A percentile compares a stretch with the other conserved stretches of the same genome.
Conservation (phyloP, 2,888 invertebrate genomes). For the Trichogramma dendrolimi region DNA sequence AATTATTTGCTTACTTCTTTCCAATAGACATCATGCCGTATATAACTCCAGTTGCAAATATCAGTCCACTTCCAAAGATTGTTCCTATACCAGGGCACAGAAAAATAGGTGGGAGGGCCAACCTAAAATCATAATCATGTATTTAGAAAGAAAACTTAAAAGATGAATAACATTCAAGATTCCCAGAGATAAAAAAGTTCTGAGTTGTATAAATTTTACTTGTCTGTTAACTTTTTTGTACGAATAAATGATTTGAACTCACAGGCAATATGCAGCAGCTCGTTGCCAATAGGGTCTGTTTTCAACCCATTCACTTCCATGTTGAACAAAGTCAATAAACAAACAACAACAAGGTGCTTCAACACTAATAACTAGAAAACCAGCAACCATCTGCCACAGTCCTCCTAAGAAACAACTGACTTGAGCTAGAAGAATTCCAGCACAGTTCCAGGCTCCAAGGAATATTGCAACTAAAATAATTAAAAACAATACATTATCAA, state of each 20-base stretch:
- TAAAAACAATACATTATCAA: slow-evolving; percentile 12
- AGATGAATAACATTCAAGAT: background rate
- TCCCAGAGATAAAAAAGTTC: background rate
- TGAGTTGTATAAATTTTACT: background rate
- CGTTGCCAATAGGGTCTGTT: slow-evolving; percentile 84
- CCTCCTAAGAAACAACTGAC: slow-evolving; percentile 71
- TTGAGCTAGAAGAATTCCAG: slow-evolving; percentile 62
- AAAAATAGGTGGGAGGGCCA: slow-evolving; percentile 76
- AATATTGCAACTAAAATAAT: slow-evolving; percentile 74
- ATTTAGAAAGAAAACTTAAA: slow-evolving; percentile 1
- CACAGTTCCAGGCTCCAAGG: slow-evolving; percentile 73
- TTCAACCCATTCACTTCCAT: slow-evolving; percentile 78
- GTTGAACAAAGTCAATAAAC: slow-evolving; percentile 91
- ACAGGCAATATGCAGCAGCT: slow-evolving; percentile 80
- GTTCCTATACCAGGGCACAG: slow-evolving; percentile 66
- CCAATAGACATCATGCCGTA: slow-evolving; percentile 95
- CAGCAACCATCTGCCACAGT: slow-evolving; percentile 83
- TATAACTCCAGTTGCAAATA: slow-evolving; percentile 82
- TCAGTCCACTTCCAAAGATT: slow-evolving; percentile 81
- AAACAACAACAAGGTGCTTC: slow-evolving; percentile 97
- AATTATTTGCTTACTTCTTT: slow-evolving; percentile 74
- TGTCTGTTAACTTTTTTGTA: background rate
- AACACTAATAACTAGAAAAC: slow-evolving; percentile 80
- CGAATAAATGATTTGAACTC: slow-evolving; percentile 51
- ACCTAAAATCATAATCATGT: slow-evolving; percentile 55